Evolutionary conservation across 2,113 vertebrate species (phyloP).

Genomic region (Dendropsophus ebraccatus): DNA sequence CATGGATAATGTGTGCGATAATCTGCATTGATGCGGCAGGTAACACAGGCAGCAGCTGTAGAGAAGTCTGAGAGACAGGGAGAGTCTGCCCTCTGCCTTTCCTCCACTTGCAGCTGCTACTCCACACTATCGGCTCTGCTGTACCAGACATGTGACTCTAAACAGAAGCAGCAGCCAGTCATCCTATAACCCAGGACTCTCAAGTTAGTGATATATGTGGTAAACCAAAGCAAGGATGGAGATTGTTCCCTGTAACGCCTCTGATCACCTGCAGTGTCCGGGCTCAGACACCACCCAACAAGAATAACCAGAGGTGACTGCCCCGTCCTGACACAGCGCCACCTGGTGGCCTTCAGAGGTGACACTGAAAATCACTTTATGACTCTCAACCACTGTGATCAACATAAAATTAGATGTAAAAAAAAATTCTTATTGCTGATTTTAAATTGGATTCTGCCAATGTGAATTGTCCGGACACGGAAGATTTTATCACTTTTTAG

Average conservation of each 20-base stretch:
- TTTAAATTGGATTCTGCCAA: background rate
- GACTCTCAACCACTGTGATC: background rate
- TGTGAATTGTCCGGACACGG: background rate
- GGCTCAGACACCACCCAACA: background rate
- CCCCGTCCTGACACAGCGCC: background rate
- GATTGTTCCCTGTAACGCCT: background rate
- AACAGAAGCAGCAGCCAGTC: too few relatives aligned
- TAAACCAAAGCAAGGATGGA: background rate
- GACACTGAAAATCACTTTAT: background rate
- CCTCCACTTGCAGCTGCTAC: background rate
- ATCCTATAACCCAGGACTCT: background rate
- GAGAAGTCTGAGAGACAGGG: background rate
- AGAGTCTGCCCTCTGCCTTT: background rate
- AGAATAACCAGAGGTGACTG: background rate
- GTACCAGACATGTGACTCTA: background rate
- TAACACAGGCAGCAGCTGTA: background rate
- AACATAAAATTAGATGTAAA: background rate
- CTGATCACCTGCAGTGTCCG: background rate
- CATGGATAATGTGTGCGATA: conserved; percentile 75
- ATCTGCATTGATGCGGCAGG: conserved; percentile 61
- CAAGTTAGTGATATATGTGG: background rate
- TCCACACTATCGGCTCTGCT: background rate
- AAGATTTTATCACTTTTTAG: background rate
- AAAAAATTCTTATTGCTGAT: too few relatives aligned
- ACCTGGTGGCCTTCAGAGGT: background rate